These are phyloP conservation scores for Holothuria leucospilota DNA, from an alignment of 53 echinoderm and acorn worm species.

Conservation along the genomic window DNA sequence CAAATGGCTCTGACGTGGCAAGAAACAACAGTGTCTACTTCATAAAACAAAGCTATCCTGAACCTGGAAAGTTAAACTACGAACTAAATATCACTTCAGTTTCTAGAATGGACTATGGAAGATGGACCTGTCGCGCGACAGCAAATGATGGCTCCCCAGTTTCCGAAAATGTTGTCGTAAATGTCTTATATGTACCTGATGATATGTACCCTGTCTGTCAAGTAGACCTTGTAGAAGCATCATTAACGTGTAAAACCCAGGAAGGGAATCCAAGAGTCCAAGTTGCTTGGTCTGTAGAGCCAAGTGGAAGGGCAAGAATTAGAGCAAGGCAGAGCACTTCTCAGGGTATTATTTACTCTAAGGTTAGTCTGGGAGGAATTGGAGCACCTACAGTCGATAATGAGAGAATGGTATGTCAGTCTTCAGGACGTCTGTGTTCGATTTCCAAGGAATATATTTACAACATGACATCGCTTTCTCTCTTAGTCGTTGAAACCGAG, in stretches of 20 bases:
- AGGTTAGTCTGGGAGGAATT: background rate
- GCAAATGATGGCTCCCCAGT: background rate
- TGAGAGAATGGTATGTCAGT: background rate
- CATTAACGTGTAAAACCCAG: slow-evolving; percentile 11
- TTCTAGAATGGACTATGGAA: slow-evolving; percentile 10
- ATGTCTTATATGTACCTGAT: slow-evolving; percentile 17
- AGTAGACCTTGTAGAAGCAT: background rate
- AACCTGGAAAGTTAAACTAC: background rate
- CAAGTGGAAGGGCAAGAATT: background rate
- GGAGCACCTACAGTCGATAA: background rate
- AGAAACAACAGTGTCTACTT: slow-evolving; percentile 10
- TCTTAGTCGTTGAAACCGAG: background rate
- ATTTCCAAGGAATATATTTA: background rate
- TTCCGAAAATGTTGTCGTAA: background rate
- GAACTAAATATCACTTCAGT: background rate
- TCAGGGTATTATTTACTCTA: background rate
- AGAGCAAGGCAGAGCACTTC: slow-evolving; percentile 3
- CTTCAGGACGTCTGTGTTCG: background rate
- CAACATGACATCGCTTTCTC: background rate
- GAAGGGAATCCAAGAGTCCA: slow-evolving; percentile 30
- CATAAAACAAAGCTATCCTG: background rate
- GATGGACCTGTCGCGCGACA: slow-evolving; percentile 22
- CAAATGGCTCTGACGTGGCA: slow-evolving; percentile 8
- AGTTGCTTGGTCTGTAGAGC: background rate
- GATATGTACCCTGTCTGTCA: background rate